Evolutionary conservation across 2,113 vertebrate genomes (phyloP).

Genomic region (Bubo blakistoni): DNA sequence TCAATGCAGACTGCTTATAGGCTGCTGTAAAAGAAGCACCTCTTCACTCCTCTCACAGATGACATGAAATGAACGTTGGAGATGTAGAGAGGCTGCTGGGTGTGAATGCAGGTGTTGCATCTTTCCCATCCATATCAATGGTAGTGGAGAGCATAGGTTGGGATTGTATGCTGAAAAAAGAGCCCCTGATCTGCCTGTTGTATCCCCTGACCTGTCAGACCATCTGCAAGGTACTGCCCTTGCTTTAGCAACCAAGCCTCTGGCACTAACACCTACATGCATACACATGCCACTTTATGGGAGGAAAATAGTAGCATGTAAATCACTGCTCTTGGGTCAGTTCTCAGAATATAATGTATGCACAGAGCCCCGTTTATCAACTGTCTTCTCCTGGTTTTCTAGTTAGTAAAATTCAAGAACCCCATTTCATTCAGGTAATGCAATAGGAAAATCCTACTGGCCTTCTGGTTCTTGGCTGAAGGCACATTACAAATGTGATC

Average conservation of each 20-base stretch:
- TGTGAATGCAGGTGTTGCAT: neutral
- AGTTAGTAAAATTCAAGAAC: neutral
- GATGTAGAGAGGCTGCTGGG: neutral
- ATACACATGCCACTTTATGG: neutral
- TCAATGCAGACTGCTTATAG: neutral
- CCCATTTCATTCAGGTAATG: neutral
- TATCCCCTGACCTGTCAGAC: neutral
- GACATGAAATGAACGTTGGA: neutral
- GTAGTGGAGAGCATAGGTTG: neutral
- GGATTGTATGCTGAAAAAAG: neutral
- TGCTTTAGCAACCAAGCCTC: neutral
- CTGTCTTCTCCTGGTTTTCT: neutral
- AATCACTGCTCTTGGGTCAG: neutral
- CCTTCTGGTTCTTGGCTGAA: neutral
- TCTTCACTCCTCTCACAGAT: neutral
- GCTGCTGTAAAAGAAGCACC: neutral
- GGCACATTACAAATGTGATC: neutral
- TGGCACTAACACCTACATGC: neutral
- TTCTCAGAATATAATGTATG: neutral
- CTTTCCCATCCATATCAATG: accelerated
- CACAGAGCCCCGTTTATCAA: neutral
- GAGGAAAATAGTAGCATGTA: neutral
- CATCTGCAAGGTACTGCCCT: neutral
- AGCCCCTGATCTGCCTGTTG: neutral
- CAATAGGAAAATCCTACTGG: neutral